phyloP scores from a whole-genome alignment of 2,888 invertebrate species.

The Noctua janthe region DNA sequence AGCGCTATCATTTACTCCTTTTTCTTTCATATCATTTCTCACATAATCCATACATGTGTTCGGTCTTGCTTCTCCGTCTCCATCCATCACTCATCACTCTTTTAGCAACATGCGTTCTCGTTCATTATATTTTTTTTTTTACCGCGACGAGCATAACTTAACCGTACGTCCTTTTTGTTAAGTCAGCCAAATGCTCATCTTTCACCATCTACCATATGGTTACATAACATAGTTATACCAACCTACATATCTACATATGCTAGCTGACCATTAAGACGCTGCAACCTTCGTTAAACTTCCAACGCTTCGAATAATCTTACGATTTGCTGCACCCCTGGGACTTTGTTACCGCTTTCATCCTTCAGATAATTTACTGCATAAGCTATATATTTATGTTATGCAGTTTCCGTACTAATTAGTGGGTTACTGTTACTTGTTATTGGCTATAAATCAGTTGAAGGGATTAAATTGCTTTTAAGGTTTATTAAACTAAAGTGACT shows the following conservation, averaged over 20 bases:
- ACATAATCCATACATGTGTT: too few species aligned
- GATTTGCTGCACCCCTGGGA: conserved; percentile 67
- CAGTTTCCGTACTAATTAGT: conserved; percentile 48
- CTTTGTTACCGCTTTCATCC: conserved; percentile 64
- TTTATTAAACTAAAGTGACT: not conserved
- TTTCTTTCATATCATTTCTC: too few species aligned
- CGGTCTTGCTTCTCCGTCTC: too few species aligned
- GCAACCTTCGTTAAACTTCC: conserved; percentile 52
- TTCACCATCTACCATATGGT: too few species aligned
- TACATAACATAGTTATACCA: not conserved
- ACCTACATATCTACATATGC: conserved; percentile 1
- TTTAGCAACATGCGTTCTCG: too few species aligned
- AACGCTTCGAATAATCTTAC: conserved; percentile 68
- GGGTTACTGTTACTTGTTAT: not conserved
- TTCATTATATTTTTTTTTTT: too few species aligned
- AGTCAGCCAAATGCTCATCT: not conserved
- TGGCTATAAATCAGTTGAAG: conserved; percentile 20
- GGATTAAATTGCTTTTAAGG: conserved; percentile 19
- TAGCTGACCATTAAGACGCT: conserved; percentile 25
- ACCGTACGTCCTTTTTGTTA: too few species aligned
- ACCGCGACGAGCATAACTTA: not conserved
- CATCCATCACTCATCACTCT: too few species aligned
- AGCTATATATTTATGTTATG: conserved; percentile 29
- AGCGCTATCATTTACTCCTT: too few species aligned
- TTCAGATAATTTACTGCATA: conserved; percentile 71